These are phyloP conservation scores for Malurus elegans DNA, from an alignment of 2,113 vertebrate species.

Conservation along the genomic window DNA sequence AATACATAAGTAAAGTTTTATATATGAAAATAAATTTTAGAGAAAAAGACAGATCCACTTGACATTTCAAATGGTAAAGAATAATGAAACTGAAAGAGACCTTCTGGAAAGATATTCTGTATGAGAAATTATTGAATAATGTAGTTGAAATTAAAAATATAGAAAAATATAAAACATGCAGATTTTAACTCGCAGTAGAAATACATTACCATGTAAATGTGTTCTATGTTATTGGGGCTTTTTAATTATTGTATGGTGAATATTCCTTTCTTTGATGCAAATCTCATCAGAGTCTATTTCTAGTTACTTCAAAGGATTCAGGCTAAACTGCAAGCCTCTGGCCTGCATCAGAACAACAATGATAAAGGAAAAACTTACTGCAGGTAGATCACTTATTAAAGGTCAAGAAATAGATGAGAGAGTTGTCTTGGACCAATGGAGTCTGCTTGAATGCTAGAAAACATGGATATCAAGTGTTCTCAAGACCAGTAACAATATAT, in stretches of 20 bases:
- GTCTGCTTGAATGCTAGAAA: background rate
- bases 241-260: background rate
- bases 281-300: background rate
- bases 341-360: background rate
- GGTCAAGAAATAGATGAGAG: background rate
- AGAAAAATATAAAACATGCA: background rate
- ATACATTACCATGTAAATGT: background rate
- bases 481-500: background rate
- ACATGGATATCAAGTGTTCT: background rate
- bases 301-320: background rate
- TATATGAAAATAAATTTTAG: background rate
- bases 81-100: background rate
- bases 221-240: accelerated
- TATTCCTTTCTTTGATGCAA: background rate
- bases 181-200: background rate
- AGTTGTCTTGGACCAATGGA: background rate
- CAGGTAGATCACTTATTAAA: background rate
- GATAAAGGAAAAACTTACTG: background rate
- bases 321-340: background rate
- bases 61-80: background rate
- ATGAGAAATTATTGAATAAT: background rate
- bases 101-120: background rate
- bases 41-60: background rate
- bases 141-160: background rate
- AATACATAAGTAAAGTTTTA: background rate